phyloP scores from a whole-genome alignment of 2,113 vertebrate genomes.

The Terrapene triunguis region DNA sequence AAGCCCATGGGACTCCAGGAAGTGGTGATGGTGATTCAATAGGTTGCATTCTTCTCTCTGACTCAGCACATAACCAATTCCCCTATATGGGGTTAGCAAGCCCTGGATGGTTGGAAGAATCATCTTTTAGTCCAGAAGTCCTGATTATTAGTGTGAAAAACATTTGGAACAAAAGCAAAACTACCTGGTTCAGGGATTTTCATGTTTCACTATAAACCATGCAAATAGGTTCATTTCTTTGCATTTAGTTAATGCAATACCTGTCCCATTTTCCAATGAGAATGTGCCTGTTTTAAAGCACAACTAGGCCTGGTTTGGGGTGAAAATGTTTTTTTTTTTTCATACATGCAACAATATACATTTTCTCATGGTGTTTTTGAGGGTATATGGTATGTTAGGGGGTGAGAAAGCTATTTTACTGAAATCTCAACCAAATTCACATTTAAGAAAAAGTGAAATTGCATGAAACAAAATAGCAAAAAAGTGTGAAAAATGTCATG shows the following conservation, averaged over 20 bases:
- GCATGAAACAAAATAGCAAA: not conserved
- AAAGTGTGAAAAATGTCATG: not conserved
- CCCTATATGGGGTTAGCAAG: constrained; percentile 59
- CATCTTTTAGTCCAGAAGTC: constrained; percentile 51
- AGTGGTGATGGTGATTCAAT: constrained; percentile 54
- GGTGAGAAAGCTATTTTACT: not conserved
- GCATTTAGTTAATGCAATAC: constrained; percentile 36
- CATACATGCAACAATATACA: constrained; percentile 63
- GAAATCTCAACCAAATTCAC: accelerated
- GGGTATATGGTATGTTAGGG: not conserved
- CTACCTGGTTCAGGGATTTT: constrained; percentile 52
- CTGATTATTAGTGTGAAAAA: constrained; percentile 62
- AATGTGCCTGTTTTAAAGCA: constrained; percentile 34
- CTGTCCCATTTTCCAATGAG: constrained; percentile 46
- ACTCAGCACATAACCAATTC: constrained; percentile 52
- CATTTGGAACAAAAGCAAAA: constrained; percentile 65
- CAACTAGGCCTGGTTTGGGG: constrained; percentile 34
- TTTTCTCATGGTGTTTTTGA: constrained; percentile 57
- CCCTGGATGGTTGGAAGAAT: constrained; percentile 1
- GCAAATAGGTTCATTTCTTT: constrained; percentile 47
- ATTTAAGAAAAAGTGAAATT: not conserved
- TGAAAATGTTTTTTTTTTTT: constrained; percentile 69
- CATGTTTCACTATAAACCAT: constrained; percentile 27
- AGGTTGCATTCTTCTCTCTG: constrained; percentile 71
- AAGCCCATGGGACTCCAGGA: constrained; percentile 43